Percentiles rank a stretch among this genome's conserved stretches.
Conservation (phyloP, 1,140 invertebrate genomes). For the Hypsibius dujardini region DNA sequence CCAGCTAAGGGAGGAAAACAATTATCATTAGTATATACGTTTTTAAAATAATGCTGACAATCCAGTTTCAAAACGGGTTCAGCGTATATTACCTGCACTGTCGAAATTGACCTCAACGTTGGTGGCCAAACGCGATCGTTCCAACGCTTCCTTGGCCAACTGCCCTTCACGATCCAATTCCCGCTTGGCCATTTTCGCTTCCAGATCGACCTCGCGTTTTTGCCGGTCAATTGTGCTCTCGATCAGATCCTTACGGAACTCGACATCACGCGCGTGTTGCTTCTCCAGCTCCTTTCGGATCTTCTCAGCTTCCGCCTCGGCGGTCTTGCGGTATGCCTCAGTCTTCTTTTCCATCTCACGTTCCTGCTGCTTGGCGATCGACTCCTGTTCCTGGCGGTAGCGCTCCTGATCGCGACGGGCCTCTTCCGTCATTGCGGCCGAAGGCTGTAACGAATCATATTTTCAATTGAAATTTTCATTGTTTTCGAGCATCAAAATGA, state of each 20-base stretch:
- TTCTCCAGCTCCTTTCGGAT: not conserved
- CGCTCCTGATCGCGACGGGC: too few relatives aligned
- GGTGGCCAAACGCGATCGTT: not conserved
- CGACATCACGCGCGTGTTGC: not conserved
- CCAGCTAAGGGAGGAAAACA: not conserved
- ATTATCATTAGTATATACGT: not conserved
- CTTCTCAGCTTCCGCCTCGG: too few relatives aligned
- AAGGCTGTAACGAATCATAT: too few relatives aligned
- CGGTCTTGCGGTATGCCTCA: too few relatives aligned
- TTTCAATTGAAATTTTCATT: too few relatives aligned
- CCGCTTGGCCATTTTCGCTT: slow-evolving; percentile 1
- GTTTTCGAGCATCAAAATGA: too few relatives aligned
- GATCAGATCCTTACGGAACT: not conserved
- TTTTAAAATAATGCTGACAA: too few relatives aligned
- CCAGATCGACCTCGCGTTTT: slow-evolving; percentile 8
- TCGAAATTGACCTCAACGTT: not conserved
- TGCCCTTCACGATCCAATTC: slow-evolving; percentile 4
- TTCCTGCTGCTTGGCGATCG: too few relatives aligned
- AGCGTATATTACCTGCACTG: not conserved
- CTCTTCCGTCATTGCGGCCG: too few relatives aligned
- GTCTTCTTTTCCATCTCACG: too few relatives aligned
- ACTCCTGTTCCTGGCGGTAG: too few relatives aligned
- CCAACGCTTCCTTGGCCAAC: slow-evolving; percentile 4
- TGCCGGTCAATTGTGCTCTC: not conserved
- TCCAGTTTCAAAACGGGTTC: not conserved